Evolutionary conservation across 1,140 invertebrate genomes (phyloP).

Genomic region (Ericerus pela): DNA sequence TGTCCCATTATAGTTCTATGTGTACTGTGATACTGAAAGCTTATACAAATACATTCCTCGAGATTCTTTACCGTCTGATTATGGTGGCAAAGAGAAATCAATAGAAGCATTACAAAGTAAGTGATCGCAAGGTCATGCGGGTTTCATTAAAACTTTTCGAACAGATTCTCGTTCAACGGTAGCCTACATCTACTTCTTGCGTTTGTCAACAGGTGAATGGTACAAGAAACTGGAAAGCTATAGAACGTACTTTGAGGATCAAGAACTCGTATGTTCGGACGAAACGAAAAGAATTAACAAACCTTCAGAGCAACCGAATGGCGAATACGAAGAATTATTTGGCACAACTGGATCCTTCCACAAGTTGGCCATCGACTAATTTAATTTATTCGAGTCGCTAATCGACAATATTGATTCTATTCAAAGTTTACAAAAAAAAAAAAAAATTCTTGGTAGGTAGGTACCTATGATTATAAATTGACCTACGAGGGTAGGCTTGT

Average conservation of each 20-base stretch:
- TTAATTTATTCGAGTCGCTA: too few relatives aligned
- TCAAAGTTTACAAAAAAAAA: too few relatives aligned
- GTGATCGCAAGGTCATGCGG: too few relatives aligned
- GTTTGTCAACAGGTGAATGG: constrained; percentile 11
- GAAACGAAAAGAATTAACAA: constrained; percentile 9
- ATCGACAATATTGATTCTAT: too few relatives aligned
- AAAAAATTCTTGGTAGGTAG: too few relatives aligned
- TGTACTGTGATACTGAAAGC: constrained; percentile 23
- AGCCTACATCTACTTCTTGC: too few relatives aligned
- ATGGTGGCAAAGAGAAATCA: constrained; percentile 23
- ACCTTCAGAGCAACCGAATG: background rate
- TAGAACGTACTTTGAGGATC: constrained; percentile 19
- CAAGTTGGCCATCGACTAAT: constrained; percentile 4
- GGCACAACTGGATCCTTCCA: background rate
- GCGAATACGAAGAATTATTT: background rate
- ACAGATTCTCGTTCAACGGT: too few relatives aligned
- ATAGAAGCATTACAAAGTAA: constrained; percentile 21
- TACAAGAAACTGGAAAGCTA: constrained; percentile 22
- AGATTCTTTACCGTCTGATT: constrained; percentile 25
- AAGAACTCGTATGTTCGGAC: constrained; percentile 21
- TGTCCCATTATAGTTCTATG: constrained; percentile 24
- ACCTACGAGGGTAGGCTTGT: too few relatives aligned
- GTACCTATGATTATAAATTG: too few relatives aligned
- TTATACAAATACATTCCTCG: constrained; percentile 23
- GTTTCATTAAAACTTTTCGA: too few relatives aligned